Base-by-base conservation (phyloP, 2,888 invertebrate genomes). In the Athetis lepigone region DNA sequence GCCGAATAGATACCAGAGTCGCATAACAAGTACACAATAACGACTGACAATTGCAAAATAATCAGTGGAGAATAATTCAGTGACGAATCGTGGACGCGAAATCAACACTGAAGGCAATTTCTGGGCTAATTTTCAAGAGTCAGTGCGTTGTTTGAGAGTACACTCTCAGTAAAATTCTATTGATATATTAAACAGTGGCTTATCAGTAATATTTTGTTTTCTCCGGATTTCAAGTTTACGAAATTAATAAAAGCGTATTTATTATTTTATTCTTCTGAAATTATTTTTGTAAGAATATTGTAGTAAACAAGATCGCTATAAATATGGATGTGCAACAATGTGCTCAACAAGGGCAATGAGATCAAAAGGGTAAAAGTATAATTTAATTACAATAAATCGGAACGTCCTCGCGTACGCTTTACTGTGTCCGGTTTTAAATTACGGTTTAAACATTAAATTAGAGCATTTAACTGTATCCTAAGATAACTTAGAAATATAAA, bases 1-100 rank as follows among this genome's bases (percentile, higher is more conserved):
- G n/a, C n/a, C 92, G 94, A 94, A 94, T 94, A 94, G 94, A 94
- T 94, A 94, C 92, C 87, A 86, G 82, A 84, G 82, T 69, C 85
- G 90, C 90, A 91, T 92, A 90, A 91, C 92, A 90, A 92, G 86
- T 80, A 86, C 75, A 84, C 75, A 83, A n/a, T 85, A 88, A 86
- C 85, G 81, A 86, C 83, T 82, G 84, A 85, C 87, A 85, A 89
- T 91, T 90, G 89, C 89, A 88, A 88, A 91, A 91, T 88, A 86
- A 88, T 84, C 80, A 84, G 72, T 79, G 79, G 68, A 81, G 75
- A 81, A 79, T 72, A 75, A 74, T 63, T 70, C 57, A 49, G 57
- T 59, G 64, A 55, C 8, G 23, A 4, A n/a, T 37, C 47, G 40
- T 56, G 6, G 18, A 18, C 13, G 6, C 2, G 11, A 6, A 9